Evolutionary conservation across 1,140 invertebrate genomes (phyloP).

Genomic region (Drosophila seguyi): DNA sequence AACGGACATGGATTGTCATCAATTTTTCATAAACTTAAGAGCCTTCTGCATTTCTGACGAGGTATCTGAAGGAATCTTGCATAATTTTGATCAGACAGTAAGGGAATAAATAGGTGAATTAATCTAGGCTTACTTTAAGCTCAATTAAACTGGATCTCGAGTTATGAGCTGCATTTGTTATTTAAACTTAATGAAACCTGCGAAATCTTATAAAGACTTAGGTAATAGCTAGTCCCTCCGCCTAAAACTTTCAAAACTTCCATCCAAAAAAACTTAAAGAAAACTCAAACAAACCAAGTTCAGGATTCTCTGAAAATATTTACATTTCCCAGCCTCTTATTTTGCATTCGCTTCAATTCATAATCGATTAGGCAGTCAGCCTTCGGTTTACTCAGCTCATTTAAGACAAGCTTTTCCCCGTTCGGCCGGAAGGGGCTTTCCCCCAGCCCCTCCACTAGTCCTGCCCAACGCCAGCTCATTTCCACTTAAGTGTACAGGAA

Average conservation of each 20-base stretch:
- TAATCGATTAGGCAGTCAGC: constrained; percentile 43
- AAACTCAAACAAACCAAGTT: constrained; percentile 1
- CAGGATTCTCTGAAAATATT: background rate
- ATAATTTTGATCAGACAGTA: background rate
- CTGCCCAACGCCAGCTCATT: background rate
- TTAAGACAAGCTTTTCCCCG: constrained; percentile 14
- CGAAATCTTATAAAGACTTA: no score
- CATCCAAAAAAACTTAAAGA: background rate
- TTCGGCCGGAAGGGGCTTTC: constrained; percentile 13
- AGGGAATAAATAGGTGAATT: background rate
- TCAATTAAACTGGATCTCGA: no score
- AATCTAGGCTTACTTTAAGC: background rate
- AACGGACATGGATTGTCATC: constrained; percentile 56
- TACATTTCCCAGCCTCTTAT: background rate
- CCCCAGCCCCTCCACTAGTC: background rate
- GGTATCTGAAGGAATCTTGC: background rate
- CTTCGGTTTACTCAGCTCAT: constrained; percentile 11
- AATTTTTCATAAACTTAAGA: constrained; percentile 32
- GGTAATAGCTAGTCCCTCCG: background rate
- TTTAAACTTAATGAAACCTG: background rate
- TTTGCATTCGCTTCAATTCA: constrained; percentile 5
- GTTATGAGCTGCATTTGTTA: background rate
- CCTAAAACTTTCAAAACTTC: background rate
- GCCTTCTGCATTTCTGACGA: constrained; percentile 6
- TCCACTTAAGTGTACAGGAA: constrained; percentile 46